Evolutionary conservation across 2,888 invertebrate species (phyloP), one percentile per base, ranked within the genome.

Genomic region (Exephanes ischioxanthus): DNA sequence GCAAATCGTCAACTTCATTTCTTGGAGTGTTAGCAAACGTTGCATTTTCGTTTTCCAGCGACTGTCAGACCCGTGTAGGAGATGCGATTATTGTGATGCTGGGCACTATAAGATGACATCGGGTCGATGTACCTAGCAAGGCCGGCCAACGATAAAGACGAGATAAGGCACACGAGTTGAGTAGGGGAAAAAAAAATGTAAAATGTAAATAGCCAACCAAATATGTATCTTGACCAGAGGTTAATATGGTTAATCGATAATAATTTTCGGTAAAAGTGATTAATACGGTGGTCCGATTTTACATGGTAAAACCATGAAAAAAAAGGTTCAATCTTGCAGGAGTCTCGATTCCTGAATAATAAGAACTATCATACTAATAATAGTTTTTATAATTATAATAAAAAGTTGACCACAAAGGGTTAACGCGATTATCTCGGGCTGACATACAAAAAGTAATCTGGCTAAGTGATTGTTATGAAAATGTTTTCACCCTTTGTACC

Each of bases 111-210:
- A 80, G 55, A 82, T 53, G 76, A 76, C 51, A 75, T 37, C 63
- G 63, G 48, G 66, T 3, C 76, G 58, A 48, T 14, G 84, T 51
- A 80, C 72, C 22, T 51, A 26, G 75, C 71, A 72, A 80, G 58
- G 58, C 41, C 55, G 71, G 22, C 19, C 7, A 68, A 48, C 45
- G 30, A 33, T 41, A 51, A 67, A 67, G 41, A 51, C 37, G 22
- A 5, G 76, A 53, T 16, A 66, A 66, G 37, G 33, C 4, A 37
- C 63, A 16, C 63, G 33, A 37, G 16, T 63, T 37, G n/a, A 19
- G n/a, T 37, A 3, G 51, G 51, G 51, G n/a, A 55, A 16, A 41
- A 33, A 71, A 71, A 73, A n/a, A 16, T 16, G 48, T 48, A 3
- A 14, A 37, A 37, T 37, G 37, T 55, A 7, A 6, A 55, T 14